Percentiles rank a stretch among this genome's conserved stretches.
Evolutionary conservation across 2,113 vertebrate genomes (phyloP).

Genomic region (Jaculus jaculus): DNA sequence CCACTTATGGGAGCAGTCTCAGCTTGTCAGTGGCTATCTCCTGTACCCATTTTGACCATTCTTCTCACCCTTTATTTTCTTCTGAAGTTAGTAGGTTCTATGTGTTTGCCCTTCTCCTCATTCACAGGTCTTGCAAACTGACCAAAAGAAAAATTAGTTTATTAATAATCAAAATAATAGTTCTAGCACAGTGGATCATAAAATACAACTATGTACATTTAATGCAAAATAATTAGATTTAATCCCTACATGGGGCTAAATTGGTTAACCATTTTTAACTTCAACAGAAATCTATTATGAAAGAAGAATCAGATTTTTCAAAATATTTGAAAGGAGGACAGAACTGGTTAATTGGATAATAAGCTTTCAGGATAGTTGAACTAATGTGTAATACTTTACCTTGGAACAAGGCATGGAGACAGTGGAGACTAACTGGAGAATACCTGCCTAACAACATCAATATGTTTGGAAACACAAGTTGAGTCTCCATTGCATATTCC

Average conservation of each 20-base stretch:
- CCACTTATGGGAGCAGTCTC: too few species aligned
- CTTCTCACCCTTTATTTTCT: not conserved
- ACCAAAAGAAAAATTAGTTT: not conserved
- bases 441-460: not conserved
- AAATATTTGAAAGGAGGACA: not conserved
- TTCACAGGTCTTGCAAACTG: not conserved
- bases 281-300: constrained; percentile 11
- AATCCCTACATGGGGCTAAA: not conserved
- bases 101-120: not conserved
- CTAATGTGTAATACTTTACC: not conserved
- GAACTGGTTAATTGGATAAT: constrained; percentile 29
- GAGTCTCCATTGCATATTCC: not conserved
- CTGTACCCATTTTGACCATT: not conserved
- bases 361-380: not conserved
- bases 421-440: constrained; percentile 12
- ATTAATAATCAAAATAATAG: not conserved
- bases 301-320: constrained; percentile 21
- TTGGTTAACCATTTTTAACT: not conserved
- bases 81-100: not conserved
- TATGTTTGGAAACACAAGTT: constrained; percentile 5
- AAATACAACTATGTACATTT: not conserved
- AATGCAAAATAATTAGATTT: not conserved
- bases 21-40: not conserved
- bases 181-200: not conserved
- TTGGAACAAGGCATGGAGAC: constrained; percentile 30